These are phyloP conservation scores for Squalus acanthias DNA, from an alignment of 2,797 vertebrate species.

Conservation along the genomic window DNA sequence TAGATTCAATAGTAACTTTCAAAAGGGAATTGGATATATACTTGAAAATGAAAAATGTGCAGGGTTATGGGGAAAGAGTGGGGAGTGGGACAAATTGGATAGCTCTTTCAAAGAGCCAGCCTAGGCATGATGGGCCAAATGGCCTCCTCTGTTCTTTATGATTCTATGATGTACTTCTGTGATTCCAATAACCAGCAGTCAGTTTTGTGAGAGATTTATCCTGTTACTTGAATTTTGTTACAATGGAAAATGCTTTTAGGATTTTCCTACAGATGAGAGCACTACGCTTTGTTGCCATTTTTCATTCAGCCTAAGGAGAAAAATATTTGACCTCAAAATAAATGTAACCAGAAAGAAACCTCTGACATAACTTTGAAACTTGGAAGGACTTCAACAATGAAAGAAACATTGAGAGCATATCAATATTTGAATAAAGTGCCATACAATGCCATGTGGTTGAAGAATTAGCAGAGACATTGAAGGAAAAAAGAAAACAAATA, in stretches of 20 bases:
- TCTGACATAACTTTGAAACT: not conserved
- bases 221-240: not conserved
- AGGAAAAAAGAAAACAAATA: not conserved
- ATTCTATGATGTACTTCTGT: not conserved
- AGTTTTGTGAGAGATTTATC: not conserved
- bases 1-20: not conserved
- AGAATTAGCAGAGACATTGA: not conserved
- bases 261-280: not conserved
- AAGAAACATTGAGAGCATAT: not conserved
- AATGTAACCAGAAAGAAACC: not conserved
- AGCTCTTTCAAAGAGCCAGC: not conserved
- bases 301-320: not conserved
- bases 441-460: not conserved
- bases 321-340: not conserved
- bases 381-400: not conserved
- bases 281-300: not conserved
- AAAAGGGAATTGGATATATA: not conserved
- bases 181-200: not conserved
- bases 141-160: not conserved
- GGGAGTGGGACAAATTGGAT: not conserved
- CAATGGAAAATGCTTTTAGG: not conserved
- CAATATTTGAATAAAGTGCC: not conserved
- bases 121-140: not conserved
- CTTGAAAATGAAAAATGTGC: not conserved
- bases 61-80: not conserved